Evolutionary conservation across 2,797 vertebrate genomes (phyloP), one percentile per base, ranked within the genome.

Genomic region (Ceyx erithaca): DNA sequence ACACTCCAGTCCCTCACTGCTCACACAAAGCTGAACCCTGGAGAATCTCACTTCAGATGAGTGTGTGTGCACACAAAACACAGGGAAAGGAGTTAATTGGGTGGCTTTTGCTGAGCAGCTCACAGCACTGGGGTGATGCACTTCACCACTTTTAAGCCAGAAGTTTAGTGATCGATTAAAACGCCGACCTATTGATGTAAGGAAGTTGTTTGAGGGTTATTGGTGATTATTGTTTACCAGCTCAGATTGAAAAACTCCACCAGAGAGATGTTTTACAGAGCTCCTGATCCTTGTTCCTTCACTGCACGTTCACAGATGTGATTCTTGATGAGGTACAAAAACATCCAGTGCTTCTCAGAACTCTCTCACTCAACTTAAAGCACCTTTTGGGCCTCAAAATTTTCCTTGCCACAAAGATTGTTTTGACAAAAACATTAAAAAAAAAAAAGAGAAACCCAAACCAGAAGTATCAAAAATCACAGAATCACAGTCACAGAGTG

Each of bases 131-230:
- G 35, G 31, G 51, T 46, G 77, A 86, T 70, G 13, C 49, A 43
- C 63, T 37, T 89, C 46, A 20, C 7, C 41, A 59, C 3, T 23
- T 87, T 68, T 58, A 81, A 82, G 62, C 30, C 43, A 54, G 25
- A 43, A n/a, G 40, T 93, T 94, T 67, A 66, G 55, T 49, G 71
- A 51, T 80, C 76, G 76, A 88, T 79, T 28, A 30, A 19, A 61
- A 61, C 55, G 26, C 22, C 55, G n/a, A 35, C 48, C 78, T 75
- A 16, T 19, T 52, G 78, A 91, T 51, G 51, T 46, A 75, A 79
- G 35, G 49, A 87, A 49, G 80, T 5, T 40, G 61, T 33, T 58
- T 35, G 17, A 37, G 22, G 49, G 23, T 59, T 58, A 75, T 1
- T 31, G n/a, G n/a, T 26, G 61, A 35, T 43, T 57, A 62, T 37